Evolutionary conservation across 2,888 invertebrate species (phyloP).

Genomic region (Aporophyla nigra): DNA sequence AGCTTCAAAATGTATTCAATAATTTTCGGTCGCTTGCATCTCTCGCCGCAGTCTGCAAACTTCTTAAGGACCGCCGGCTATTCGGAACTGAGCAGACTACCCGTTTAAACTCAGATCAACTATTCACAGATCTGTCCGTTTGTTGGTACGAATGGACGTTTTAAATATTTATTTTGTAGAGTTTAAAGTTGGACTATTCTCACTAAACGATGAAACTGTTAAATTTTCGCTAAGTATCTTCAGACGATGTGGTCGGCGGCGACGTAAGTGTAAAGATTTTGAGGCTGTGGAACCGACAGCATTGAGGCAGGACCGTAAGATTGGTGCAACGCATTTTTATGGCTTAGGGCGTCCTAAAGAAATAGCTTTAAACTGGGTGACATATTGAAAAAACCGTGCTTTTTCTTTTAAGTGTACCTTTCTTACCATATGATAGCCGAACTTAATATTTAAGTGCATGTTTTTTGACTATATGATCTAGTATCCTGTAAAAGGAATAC

Average conservation of each 20-base stretch:
- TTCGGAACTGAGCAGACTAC: conserved; percentile 38
- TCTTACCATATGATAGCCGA: too few species aligned
- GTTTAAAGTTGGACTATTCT: neutral
- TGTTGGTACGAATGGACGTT: conserved; percentile 38
- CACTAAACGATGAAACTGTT: neutral
- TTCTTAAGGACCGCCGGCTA: conserved; percentile 47
- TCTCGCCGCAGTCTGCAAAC: conserved; percentile 43
- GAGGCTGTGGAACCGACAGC: neutral
- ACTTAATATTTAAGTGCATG: too few species aligned
- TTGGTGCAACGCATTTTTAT: neutral
- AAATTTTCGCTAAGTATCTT: neutral
- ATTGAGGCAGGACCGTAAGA: neutral
- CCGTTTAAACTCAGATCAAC: conserved; percentile 62
- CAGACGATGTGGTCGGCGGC: neutral
- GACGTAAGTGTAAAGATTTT: neutral
- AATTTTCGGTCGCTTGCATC: conserved; percentile 15
- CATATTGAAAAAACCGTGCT: too few species aligned
- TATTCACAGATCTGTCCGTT: conserved; percentile 53
- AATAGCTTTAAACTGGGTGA: too few species aligned
- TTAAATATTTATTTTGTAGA: conserved; percentile 39
- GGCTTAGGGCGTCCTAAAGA: too few species aligned
- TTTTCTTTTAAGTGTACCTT: too few species aligned
- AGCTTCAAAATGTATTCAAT: conserved; percentile 3
- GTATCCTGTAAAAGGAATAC: too few species aligned
- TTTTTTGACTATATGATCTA: too few species aligned